These are phyloP conservation scores for Sthenelais limicola DNA, from an alignment of 2,888 invertebrate species.

Conservation along the genomic window DNA sequence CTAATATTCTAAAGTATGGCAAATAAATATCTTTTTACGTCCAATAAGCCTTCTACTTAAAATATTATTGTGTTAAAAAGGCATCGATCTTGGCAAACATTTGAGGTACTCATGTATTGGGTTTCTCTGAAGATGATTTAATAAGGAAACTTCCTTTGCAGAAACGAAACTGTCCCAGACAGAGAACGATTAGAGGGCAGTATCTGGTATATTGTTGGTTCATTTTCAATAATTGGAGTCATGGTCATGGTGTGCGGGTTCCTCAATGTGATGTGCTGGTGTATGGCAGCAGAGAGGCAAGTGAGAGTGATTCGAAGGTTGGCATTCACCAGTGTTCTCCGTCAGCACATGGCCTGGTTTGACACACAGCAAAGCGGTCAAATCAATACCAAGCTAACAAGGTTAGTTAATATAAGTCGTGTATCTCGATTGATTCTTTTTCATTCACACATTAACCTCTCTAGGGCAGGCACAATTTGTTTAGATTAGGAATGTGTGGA, in stretches of 20 bases:
- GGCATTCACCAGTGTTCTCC: constrained; percentile 51
- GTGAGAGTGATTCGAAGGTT: constrained; percentile 44
- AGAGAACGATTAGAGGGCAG: not conserved
- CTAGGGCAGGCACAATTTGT: too few species aligned
- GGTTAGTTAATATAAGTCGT: constrained; percentile 51
- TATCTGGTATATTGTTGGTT: not conserved
- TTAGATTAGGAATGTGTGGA: too few species aligned
- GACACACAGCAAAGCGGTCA: constrained; percentile 53
- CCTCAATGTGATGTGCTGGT: constrained; percentile 29
- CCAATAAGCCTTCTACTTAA: too few species aligned
- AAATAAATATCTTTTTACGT: too few species aligned
- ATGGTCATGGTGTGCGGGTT: constrained; percentile 18
- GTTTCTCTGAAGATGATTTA: too few species aligned
- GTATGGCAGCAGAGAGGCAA: constrained; percentile 13
- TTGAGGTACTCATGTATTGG: too few species aligned
- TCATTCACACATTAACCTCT: not conserved
- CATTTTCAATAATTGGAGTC: not conserved
- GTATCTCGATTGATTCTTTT: not conserved
- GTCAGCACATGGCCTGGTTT: constrained; percentile 54
- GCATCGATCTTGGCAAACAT: too few species aligned
- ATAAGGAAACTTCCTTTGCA: too few species aligned
- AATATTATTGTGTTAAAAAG: too few species aligned
- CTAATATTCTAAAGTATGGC: too few species aligned
- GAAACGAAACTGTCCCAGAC: constrained; percentile 7
- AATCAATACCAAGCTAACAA: constrained; percentile 55